phyloP scores from a whole-genome alignment of 2,797 vertebrate species.

The Halcyon leucocephala region DNA sequence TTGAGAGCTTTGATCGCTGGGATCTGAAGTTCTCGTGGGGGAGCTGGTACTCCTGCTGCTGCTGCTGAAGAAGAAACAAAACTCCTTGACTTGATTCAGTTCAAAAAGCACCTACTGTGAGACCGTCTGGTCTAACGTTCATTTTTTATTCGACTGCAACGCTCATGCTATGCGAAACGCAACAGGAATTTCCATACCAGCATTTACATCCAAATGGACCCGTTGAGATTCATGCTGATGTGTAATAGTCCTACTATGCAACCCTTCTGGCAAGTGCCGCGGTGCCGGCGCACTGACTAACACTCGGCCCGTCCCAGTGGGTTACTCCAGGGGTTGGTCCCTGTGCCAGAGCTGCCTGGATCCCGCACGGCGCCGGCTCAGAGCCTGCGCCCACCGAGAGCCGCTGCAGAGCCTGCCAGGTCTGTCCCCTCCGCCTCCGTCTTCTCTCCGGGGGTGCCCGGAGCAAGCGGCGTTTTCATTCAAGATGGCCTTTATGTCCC shows the following conservation, averaged over 20 bases:
- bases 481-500: background rate
- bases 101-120: constrained; percentile 61
- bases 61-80: constrained; percentile 51
- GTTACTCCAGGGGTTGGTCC: background rate
- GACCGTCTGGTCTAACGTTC: constrained; percentile 47
- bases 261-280: constrained; percentile 19
- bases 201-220: constrained; percentile 55
- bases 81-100: constrained; percentile 18
- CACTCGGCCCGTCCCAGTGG: background rate
- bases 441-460: background rate
- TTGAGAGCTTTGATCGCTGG: constrained; percentile 47
- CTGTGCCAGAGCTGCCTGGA: background rate
- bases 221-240: constrained; percentile 4
- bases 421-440: background rate
- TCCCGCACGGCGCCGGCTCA: background rate
- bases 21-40: constrained; percentile 44
- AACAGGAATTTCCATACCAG: constrained; percentile 50
- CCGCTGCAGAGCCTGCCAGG: background rate
- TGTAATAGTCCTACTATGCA: background rate
- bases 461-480: background rate
- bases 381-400: background rate
- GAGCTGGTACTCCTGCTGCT: constrained; percentile 40
- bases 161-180: constrained; percentile 29
- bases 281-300: background rate
- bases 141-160: constrained; percentile 47